These are phyloP conservation scores for Chelonus insularis DNA, from an alignment of 1,140 invertebrate genomes.

Conservation along the genomic window DNA sequence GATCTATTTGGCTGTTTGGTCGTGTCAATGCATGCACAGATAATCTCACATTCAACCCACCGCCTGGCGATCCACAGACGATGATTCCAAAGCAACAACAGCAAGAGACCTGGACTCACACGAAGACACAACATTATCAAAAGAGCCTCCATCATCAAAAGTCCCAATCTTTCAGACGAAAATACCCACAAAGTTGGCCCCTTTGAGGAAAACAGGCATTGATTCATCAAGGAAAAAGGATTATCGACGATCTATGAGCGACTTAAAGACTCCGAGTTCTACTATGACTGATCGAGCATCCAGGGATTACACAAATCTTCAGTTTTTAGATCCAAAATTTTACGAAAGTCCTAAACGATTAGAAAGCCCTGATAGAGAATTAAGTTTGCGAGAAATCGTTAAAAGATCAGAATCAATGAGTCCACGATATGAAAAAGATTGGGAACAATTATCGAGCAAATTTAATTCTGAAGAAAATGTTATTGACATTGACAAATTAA, in stretches of 20 bases:
- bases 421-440: slow-evolving; percentile 53
- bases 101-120: slow-evolving; percentile 59
- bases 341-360: slow-evolving; percentile 50
- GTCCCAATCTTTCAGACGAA: slow-evolving; percentile 36
- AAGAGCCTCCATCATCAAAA: slow-evolving; percentile 26
- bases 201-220: slow-evolving; percentile 41
- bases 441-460: slow-evolving; percentile 51
- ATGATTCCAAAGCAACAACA: slow-evolving; percentile 57
- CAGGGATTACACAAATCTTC: slow-evolving; percentile 53
- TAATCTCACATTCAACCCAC: neutral
- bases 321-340: slow-evolving; percentile 52
- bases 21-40: slow-evolving; percentile 4
- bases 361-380: slow-evolving; percentile 36
- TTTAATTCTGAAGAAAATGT: slow-evolving; percentile 52
- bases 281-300: slow-evolving; percentile 45
- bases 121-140: slow-evolving; percentile 52
- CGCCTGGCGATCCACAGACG: slow-evolving; percentile 43
- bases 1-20: neutral
- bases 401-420: slow-evolving; percentile 55
- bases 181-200: slow-evolving; percentile 51
- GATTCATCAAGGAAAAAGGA: slow-evolving; percentile 31
- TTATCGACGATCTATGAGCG: slow-evolving; percentile 18
- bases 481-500: slow-evolving; percentile 65
- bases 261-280: slow-evolving; percentile 45
- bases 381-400: slow-evolving; percentile 45